phyloP scores from a whole-genome alignment of 1,140 invertebrate species.

The Drosophila sturtevanti region DNA sequence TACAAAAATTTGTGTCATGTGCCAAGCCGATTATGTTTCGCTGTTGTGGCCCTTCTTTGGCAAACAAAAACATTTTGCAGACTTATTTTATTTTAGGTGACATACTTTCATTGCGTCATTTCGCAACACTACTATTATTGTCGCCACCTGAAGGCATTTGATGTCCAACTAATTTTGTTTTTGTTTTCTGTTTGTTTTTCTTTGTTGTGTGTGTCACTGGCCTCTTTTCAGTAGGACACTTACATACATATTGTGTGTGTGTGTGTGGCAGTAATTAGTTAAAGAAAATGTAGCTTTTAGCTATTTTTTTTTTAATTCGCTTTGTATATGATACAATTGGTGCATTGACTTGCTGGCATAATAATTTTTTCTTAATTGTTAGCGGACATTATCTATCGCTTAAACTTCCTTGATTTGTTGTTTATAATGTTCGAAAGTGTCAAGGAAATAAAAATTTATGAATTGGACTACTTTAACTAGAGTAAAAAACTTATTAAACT shows the following conservation, averaged over 20 bases:
- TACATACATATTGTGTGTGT: conserved; percentile 41
- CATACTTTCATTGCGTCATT: conserved; percentile 75
- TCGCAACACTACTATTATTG: conserved; percentile 41
- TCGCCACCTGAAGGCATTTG: conserved; percentile 23
- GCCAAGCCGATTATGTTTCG: conserved; percentile 53
- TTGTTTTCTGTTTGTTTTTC: conserved; percentile 16
- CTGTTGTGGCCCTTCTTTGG: conserved; percentile 34
- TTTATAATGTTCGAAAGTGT: neutral
- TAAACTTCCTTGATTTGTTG: conserved; percentile 48
- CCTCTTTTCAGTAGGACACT: conserved; percentile 73
- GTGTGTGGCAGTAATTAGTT: conserved; percentile 44
- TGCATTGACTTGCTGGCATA: conserved; percentile 19
- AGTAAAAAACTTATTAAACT: no score
- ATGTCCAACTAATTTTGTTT: conserved; percentile 21
- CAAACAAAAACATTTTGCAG: conserved; percentile 34
- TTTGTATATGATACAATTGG: conserved; percentile 31
- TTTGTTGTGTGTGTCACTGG: conserved; percentile 55
- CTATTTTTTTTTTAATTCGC: conserved; percentile 31
- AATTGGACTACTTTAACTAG: no score
- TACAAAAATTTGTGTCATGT: conserved; percentile 61
- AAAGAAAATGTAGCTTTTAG: conserved; percentile 46
- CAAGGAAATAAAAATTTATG: neutral
- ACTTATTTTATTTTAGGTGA: conserved; percentile 38
- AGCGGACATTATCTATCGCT: conserved; percentile 16
- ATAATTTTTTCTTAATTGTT: conserved; percentile 14